Conservation (phyloP, 1,140 invertebrate species). For the Drepana arcuata region DNA sequence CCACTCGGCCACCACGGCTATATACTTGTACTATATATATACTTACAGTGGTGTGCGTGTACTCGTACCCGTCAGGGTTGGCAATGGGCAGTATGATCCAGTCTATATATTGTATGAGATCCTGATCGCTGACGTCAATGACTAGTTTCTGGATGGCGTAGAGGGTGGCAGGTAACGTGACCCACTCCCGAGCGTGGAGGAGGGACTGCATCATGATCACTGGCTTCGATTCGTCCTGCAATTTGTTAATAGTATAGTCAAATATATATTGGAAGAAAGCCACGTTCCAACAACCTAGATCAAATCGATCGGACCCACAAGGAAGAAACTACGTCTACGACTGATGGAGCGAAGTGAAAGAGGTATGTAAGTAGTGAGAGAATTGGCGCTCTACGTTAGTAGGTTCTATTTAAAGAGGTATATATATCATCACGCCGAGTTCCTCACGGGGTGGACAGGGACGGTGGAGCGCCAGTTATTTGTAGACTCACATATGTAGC, state of each 20-base stretch:
- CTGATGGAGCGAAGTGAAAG: not conserved
- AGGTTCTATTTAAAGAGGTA: no score
- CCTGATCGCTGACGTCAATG: slow-evolving; percentile 65
- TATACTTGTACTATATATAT: no score
- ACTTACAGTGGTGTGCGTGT: no score
- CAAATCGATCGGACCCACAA: no score
- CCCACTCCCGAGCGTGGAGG: slow-evolving; percentile 76
- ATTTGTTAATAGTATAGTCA: slow-evolving; percentile 1
- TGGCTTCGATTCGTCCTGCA: slow-evolving; percentile 55
- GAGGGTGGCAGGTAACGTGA: slow-evolving; percentile 74
- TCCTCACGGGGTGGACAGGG: no score
- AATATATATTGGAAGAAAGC: slow-evolving; percentile 1
- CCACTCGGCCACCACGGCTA: no score
- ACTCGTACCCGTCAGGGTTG: slow-evolving; percentile 72
- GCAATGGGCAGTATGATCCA: slow-evolving; percentile 67
- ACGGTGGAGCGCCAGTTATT: no score
- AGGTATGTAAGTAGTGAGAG: no score
- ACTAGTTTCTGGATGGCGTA: slow-evolving; percentile 78
- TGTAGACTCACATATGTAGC: slow-evolving; percentile 1
- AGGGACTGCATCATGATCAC: slow-evolving; percentile 73
- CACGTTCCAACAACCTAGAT: no score
- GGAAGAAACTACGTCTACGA: slow-evolving; percentile 1
- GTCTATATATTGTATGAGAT: slow-evolving; percentile 45
- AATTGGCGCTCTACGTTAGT: no score
- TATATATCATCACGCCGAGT: no score